Evolutionary conservation across 2,113 vertebrate species (phyloP).

Genomic region (Notothenia coriiceps): DNA sequence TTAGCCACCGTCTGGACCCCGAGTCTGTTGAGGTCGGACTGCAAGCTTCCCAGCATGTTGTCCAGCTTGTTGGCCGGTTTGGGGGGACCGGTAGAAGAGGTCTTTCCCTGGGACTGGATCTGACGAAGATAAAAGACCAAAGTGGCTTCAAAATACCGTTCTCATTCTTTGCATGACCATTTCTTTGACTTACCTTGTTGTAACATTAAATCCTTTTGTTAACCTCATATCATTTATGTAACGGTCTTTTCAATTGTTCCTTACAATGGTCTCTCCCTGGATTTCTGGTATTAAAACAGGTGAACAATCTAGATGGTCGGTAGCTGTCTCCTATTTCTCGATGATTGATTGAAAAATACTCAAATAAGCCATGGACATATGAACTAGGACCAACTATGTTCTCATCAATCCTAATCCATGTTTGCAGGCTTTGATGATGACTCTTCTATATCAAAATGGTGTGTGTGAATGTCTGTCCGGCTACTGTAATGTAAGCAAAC

Average conservation of each 20-base stretch:
- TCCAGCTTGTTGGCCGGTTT: constrained; percentile 95
- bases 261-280: neutral
- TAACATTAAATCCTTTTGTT: neutral
- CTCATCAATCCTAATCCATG: constrained; percentile 1
- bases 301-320: neutral
- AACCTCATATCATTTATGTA: neutral
- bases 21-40: constrained; percentile 94
- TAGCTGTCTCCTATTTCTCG: neutral
- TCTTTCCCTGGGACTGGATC: constrained; percentile 93
- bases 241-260: neutral
- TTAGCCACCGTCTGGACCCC: constrained; percentile 96
- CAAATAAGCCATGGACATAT: neutral
- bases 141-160: neutral
- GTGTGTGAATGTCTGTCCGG: constrained; percentile 25
- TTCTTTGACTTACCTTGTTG: constrained; percentile 18
- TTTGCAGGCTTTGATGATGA: constrained; percentile 14
- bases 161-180: neutral
- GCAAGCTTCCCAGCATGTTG: constrained; percentile 96
- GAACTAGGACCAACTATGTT: neutral
- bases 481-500: constrained; percentile 48
- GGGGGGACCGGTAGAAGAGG: constrained; percentile 82
- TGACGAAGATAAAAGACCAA: constrained; percentile 59
- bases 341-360: neutral
- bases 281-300: neutral
- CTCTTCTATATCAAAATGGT: constrained; percentile 13